Evolutionary conservation across 2,888 invertebrate species (phyloP).

Genomic region (Amitus sp.): DNA sequence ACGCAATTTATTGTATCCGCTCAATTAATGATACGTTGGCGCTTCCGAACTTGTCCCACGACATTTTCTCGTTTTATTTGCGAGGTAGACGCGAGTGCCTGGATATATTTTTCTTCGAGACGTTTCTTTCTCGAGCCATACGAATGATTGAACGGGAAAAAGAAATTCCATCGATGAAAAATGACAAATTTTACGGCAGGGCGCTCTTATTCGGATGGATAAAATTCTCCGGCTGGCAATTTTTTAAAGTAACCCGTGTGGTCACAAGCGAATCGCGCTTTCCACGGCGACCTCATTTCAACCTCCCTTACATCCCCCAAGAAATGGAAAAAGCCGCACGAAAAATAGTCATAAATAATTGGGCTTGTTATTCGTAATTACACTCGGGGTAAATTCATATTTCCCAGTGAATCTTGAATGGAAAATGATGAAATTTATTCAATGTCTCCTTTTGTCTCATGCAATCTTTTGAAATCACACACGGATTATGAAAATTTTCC

Average conservation of each 20-base stretch:
- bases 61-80: too few species aligned
- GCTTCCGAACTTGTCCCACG: too few species aligned
- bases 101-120: too few species aligned
- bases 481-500: too few species aligned
- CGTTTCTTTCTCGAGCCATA: too few species aligned
- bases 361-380: constrained; percentile 3
- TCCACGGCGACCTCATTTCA: constrained; percentile 12
- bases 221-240: constrained; percentile 51
- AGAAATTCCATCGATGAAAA: constrained; percentile 14
- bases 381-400: constrained; percentile 1
- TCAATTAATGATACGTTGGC: too few species aligned
- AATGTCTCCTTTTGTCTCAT: too few species aligned
- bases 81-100: too few species aligned
- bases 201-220: constrained; percentile 16
- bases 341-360: constrained; percentile 2
- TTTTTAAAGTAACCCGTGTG: constrained; percentile 52
- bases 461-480: too few species aligned
- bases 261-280: constrained; percentile 16
- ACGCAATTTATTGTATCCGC: too few species aligned
- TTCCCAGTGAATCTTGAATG: not conserved
- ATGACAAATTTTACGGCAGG: constrained; percentile 10
- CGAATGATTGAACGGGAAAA: not conserved
- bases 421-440: too few species aligned
- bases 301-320: not conserved
- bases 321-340: not conserved